Evolutionary conservation across 2,888 invertebrate species (phyloP).

Genomic region (Cephus nigrinus): DNA sequence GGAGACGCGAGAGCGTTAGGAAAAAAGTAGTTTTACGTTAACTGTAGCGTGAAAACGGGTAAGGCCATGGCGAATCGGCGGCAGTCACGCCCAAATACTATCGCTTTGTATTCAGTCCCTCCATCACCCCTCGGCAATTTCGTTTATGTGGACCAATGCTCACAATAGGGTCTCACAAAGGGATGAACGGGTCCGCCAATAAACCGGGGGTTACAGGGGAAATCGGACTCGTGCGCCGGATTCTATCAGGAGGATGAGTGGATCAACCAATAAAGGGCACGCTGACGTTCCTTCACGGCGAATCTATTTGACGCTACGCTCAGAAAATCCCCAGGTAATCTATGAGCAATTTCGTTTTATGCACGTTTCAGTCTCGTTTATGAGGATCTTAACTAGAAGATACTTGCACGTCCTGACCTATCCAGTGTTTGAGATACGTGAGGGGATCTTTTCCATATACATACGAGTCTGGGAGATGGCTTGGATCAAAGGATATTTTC

Average conservation of each 20-base stretch:
- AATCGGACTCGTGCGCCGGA: constrained; percentile 58
- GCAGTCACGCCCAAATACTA: constrained; percentile 58
- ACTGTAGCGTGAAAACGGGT: constrained; percentile 54
- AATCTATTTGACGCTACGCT: constrained; percentile 34
- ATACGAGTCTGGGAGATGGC: neutral
- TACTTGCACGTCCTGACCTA: neutral
- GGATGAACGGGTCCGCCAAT: constrained; percentile 60
- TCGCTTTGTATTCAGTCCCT: constrained; percentile 45
- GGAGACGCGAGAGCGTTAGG: neutral
- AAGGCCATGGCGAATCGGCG: constrained; percentile 55
- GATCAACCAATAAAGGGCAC: constrained; percentile 57
- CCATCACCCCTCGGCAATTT: constrained; percentile 56
- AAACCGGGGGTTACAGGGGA: constrained; percentile 56
- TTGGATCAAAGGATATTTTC: neutral
- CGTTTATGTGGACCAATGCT: constrained; percentile 62
- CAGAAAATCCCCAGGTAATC: constrained; percentile 29
- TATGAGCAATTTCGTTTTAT: constrained; percentile 20
- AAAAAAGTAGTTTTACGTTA: constrained; percentile 42
- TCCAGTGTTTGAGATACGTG: neutral
- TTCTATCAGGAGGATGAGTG: constrained; percentile 58
- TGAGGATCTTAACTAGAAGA: constrained; percentile 13
- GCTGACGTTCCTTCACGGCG: constrained; percentile 18
- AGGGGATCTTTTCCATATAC: neutral
- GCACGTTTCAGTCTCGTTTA: constrained; percentile 19
- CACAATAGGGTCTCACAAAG: constrained; percentile 57